Conservation (phyloP, 2,113 vertebrate species). For the Pelmatolapia mariae region DNA sequence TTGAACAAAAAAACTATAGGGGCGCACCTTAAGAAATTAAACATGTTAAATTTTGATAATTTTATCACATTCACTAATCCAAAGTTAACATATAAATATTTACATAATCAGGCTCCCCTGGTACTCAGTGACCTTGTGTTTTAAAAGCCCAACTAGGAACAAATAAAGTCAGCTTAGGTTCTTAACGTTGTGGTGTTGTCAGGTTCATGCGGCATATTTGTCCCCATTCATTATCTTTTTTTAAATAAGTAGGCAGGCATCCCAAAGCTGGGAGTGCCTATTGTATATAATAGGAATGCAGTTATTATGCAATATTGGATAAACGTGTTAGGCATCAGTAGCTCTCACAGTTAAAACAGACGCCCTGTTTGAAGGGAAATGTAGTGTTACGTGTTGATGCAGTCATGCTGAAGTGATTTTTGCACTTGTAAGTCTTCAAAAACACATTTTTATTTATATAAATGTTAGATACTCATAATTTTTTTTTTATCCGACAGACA, state of each 20-base stretch:
- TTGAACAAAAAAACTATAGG: background rate
- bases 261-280: background rate
- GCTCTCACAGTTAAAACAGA: background rate
- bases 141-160: no score
- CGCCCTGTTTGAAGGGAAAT: background rate
- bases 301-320: background rate
- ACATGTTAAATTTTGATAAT: accelerated
- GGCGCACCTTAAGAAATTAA: background rate
- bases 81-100: background rate
- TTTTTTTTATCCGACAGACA: background rate
- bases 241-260: background rate
- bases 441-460: background rate
- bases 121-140: background rate
- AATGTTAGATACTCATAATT: background rate
- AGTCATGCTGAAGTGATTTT: background rate
- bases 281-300: background rate
- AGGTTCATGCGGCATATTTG: background rate
- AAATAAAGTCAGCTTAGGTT: background rate
- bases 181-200: background rate
- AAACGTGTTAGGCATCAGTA: background rate
- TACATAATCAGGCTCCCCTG: background rate
- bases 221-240: background rate
- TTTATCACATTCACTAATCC: background rate
- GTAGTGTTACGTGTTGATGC: background rate
- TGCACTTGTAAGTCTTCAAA: background rate